Conservation (phyloP, 2,888 invertebrate genomes). For the Drosophila nr. fundita region DNA sequence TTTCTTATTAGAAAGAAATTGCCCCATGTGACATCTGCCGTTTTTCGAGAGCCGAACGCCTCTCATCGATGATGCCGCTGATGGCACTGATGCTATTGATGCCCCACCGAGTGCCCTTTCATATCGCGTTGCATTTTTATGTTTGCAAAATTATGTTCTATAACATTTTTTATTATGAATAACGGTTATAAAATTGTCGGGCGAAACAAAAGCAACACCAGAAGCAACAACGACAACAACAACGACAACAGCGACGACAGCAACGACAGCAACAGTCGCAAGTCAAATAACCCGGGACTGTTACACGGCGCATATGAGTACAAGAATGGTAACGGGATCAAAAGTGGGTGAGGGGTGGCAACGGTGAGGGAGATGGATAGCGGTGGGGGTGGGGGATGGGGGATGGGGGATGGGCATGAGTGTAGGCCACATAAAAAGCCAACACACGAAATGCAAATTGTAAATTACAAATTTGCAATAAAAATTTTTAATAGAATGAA, state of each 20-base stretch:
- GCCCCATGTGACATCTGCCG: slow-evolving; percentile 47
- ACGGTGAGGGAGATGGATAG: neutral
- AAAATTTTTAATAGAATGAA: slow-evolving; percentile 84
- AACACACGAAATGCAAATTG: slow-evolving; percentile 83
- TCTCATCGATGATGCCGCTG: slow-evolving; percentile 13
- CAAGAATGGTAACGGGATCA: slow-evolving; percentile 6
- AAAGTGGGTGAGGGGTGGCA: neutral
- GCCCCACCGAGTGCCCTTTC: slow-evolving; percentile 27
- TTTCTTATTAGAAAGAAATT: slow-evolving; percentile 80
- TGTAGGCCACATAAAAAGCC: slow-evolving; percentile 62
- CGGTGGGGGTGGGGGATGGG: neutral
- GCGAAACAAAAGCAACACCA: slow-evolving; percentile 61
- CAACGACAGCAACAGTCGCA: slow-evolving; percentile 64
- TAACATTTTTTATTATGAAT: slow-evolving; percentile 80
- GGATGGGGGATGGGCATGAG: slow-evolving; percentile 2
- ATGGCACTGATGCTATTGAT: slow-evolving; percentile 6
- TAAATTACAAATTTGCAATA: slow-evolving; percentile 84
- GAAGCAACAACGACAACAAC: slow-evolving; percentile 3
- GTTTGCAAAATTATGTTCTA: slow-evolving; percentile 83
- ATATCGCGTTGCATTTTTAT: slow-evolving; percentile 78
- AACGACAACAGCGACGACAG: neutral
- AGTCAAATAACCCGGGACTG: slow-evolving; percentile 58
- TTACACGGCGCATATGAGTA: slow-evolving; percentile 41
- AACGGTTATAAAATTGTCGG: slow-evolving; percentile 76
- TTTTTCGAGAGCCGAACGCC: slow-evolving; percentile 13